phyloP scores from a whole-genome alignment of 2,113 vertebrate genomes.

The Eubucco bourcierii region DNA sequence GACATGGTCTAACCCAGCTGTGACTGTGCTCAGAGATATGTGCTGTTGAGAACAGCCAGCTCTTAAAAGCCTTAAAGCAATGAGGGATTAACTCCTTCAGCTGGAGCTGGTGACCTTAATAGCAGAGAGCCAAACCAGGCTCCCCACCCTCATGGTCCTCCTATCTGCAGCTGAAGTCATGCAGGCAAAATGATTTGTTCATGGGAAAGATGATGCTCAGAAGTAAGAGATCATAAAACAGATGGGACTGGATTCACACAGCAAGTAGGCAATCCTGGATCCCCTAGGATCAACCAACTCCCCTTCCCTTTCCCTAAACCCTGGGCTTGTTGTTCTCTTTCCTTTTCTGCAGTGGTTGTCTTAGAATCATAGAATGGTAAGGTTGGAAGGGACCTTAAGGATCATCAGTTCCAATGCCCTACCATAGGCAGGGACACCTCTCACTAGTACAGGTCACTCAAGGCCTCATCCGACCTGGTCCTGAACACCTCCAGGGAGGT shows the following conservation, averaged over 20 bases:
- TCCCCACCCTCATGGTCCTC: not conserved
- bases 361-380: not conserved
- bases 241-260: not conserved
- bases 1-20: not conserved
- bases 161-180: constrained; percentile 1
- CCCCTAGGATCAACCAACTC: not conserved
- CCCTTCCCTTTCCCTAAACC: not conserved
- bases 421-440: no score
- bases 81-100: constrained; percentile 14
- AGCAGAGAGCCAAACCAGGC: constrained; percentile 13
- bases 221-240: not conserved
- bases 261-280: not conserved
- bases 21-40: not conserved
- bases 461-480: no score
- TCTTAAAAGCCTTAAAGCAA: not conserved
- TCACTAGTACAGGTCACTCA: no score
- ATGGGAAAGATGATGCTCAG: not conserved
- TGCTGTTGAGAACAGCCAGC: not conserved
- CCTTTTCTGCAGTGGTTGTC: not conserved
- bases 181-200: not conserved
- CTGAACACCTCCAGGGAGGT: no score
- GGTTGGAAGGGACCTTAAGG: no score
- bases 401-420: no score
- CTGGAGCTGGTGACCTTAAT: constrained; percentile 3
- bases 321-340: not conserved